A percentile compares a stretch with the other conserved stretches of the same genome.
These are phyloP conservation scores for Metallyticus violacea DNA, from an alignment of 2,888 invertebrate species.

Conservation along the genomic window DNA sequence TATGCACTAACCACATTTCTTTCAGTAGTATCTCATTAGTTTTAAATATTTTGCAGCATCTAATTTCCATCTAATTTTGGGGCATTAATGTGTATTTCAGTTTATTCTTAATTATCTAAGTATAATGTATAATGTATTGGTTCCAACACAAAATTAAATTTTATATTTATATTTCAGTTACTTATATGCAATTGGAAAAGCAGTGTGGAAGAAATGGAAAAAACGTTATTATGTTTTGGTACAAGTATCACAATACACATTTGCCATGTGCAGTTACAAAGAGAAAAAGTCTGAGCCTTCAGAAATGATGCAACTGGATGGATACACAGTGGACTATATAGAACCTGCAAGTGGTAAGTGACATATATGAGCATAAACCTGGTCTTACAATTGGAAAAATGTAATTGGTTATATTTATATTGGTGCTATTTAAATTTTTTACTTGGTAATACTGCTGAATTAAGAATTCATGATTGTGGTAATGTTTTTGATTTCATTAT, in stretches of 20 bases:
- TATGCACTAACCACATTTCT: too few species aligned
- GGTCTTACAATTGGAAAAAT: too few species aligned
- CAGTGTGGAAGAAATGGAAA: slow-evolving; percentile 99
- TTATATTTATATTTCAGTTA: slow-evolving; percentile 53
- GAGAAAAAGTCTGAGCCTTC: slow-evolving; percentile 99
- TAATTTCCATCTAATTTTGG: too few species aligned
- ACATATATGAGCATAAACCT: background rate
- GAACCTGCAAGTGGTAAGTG: slow-evolving; percentile 87
- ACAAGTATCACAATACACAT: slow-evolving; percentile 99
- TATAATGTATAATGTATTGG: background rate
- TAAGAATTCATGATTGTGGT: too few species aligned
- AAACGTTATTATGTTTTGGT: slow-evolving; percentile 96
- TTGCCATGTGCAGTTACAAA: slow-evolving; percentile 99
- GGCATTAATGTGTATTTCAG: background rate
- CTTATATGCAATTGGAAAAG: slow-evolving; percentile 90
- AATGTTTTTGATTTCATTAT: too few species aligned
- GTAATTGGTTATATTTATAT: too few species aligned
- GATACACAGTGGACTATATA: slow-evolving; percentile 98
- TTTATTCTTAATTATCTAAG: background rate
- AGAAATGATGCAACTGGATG: slow-evolving; percentile 99
- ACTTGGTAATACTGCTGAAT: too few species aligned
- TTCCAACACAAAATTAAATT: background rate
- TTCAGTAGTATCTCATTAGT: background rate
- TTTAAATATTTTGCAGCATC: background rate
- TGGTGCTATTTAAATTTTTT: too few species aligned